Evolutionary conservation across 1,140 invertebrate genomes (phyloP).

Genomic region (Drosophila yakuba): DNA sequence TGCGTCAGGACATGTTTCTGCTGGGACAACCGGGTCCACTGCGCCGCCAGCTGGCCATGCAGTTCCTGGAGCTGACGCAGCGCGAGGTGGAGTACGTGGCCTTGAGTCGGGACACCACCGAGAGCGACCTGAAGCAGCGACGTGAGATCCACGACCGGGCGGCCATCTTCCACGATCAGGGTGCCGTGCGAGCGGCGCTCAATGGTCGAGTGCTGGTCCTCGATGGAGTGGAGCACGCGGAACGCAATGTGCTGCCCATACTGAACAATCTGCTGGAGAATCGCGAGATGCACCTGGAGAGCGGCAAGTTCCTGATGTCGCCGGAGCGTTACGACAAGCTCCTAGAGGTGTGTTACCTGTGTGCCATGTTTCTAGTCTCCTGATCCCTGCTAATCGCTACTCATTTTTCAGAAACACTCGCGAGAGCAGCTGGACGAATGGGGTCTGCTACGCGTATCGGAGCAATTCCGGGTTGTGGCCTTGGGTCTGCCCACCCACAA

Average conservation of each 20-base stretch:
- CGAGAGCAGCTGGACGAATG: slow-evolving; percentile 90
- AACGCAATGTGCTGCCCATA: slow-evolving; percentile 97
- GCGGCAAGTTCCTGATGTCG: slow-evolving; percentile 96
- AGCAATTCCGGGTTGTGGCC: slow-evolving; percentile 96
- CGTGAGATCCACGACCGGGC: slow-evolving; percentile 95
- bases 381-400: not conserved
- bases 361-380: too few relatives aligned
- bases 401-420: slow-evolving; percentile 86
- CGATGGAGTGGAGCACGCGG: slow-evolving; percentile 98
- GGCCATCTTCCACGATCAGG: slow-evolving; percentile 97
- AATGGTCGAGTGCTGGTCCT: slow-evolving; percentile 96
- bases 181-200: slow-evolving; percentile 95
- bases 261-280: slow-evolving; percentile 99
- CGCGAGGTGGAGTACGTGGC: slow-evolving; percentile 97
- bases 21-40: slow-evolving; percentile 94
- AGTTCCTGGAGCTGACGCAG: slow-evolving; percentile 94
- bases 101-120: slow-evolving; percentile 97
- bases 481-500: slow-evolving; percentile 95
- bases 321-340: slow-evolving; percentile 96
- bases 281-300: slow-evolving; percentile 98
- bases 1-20: slow-evolving; percentile 98
- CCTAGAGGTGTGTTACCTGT: slow-evolving; percentile 88
- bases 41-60: slow-evolving; percentile 91
- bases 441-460: slow-evolving; percentile 94
- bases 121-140: slow-evolving; percentile 97